Base-by-base conservation (phyloP, 2,888 invertebrate genomes). In the Diarsia mendica region DNA sequence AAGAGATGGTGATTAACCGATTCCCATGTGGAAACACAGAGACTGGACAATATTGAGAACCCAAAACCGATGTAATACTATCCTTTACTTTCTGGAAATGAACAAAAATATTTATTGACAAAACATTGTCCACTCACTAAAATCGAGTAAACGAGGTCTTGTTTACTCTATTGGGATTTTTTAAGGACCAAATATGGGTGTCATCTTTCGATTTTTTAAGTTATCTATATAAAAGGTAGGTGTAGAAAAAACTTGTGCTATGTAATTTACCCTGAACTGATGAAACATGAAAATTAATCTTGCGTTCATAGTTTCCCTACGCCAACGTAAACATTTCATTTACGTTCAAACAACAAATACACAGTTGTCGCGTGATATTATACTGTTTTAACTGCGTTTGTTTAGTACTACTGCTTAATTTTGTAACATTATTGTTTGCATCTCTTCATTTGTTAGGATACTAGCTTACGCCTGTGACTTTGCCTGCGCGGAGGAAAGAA, bases 341-440 rank as follows among this genome's bases (percentile, higher is more conserved):
- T 49, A 28, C 60, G 39, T 75, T 46, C 11, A 67, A 67, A 80
- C 46, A 70, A 39, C 67, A 81, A 69, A 84, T 61, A 80, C 67
- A 84, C 68, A 81, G 51, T 13, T 65, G 51, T 64, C 61, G n/a
- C 39, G 10, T 51, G 64, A 46, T 51, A 60, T 60, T 33, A 68
- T 33, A 46, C 9, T 67, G 67, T 67, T 65, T 18, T 10, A 13
- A n/a, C 39, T 39, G 3, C 15, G 18, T 80, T 58, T 13, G 58
- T 48, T 78, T 80, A n/a, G 64, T 79, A 53, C 48, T 33, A 49
- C 18, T 67, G 44, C 58, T 79, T 49, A 83, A 77, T 71, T 58
- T 60, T 53, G 61, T 49, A 51, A 55, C 39, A 67, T 68, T 51
- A 67, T 79, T 70, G 70, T 83, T 83, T 71, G 55, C 46, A 20